Percentiles rank a stretch among this genome's conserved stretches.
Conservation (phyloP, 37 sponge, comb jelly and placozoan genomes). For the Oscarella lobularis region DNA sequence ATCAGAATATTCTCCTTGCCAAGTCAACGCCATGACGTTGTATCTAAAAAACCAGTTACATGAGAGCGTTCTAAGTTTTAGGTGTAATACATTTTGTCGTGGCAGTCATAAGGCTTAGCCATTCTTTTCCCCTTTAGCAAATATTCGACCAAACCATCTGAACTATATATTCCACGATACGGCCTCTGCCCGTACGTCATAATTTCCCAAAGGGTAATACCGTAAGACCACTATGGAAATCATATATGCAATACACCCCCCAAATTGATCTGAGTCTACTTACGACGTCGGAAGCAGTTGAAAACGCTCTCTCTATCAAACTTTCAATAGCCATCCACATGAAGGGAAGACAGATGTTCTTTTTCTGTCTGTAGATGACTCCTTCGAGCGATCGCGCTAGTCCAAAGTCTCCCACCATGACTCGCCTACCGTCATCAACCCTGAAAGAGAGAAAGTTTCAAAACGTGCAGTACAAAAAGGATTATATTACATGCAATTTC, state of each 20-base stretch:
- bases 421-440: background rate
- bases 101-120: background rate
- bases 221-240: background rate
- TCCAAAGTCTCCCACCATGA: background rate
- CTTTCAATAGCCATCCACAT: background rate
- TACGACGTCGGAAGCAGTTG: background rate
- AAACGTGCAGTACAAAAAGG: background rate
- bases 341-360: background rate
- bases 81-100: background rate
- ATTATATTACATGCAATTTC: background rate
- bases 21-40: background rate
- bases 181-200: constrained; percentile 1
- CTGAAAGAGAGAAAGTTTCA: background rate
- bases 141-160: background rate
- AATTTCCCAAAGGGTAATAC: background rate
- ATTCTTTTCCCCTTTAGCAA: background rate
- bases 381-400: background rate
- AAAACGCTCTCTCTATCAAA: background rate
- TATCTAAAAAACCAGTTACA: background rate
- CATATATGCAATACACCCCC: background rate
- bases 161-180: background rate
- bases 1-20: background rate
- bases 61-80: background rate
- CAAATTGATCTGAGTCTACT: background rate
- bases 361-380: background rate